A percentile compares a stretch with the other conserved stretches of the same genome.
Evolutionary conservation across 2,888 invertebrate genomes (phyloP).

Genomic region (Harpalus rubripes): DNA sequence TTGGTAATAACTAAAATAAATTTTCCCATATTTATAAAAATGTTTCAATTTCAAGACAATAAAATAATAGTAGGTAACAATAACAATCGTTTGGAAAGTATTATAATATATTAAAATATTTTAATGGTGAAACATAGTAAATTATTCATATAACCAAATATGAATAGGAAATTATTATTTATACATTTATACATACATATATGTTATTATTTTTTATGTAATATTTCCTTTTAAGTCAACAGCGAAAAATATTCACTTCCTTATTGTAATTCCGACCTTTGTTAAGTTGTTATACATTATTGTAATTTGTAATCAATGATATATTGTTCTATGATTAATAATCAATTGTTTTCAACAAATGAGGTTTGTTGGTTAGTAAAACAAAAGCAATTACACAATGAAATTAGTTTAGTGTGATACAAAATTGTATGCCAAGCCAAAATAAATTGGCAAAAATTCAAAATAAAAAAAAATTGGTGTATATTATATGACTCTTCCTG

Average conservation of each 20-base stretch:
- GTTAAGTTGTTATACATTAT: neutral
- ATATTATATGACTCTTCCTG: neutral
- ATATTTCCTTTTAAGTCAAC: no score
- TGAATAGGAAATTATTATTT: neutral
- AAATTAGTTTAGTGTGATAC: slow-evolving; percentile 2
- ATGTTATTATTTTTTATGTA: neutral
- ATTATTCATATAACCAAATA: neutral
- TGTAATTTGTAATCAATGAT: neutral
- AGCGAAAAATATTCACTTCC: neutral
- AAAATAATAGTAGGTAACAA: neutral
- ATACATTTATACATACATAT: neutral
- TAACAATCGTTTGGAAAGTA: neutral
- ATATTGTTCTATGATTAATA: neutral
- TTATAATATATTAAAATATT: neutral
- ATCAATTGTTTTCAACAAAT: neutral
- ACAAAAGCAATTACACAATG: slow-evolving; percentile 1
- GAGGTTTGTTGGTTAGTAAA: slow-evolving; percentile 5
- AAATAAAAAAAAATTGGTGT: neutral
- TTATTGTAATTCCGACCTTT: neutral
- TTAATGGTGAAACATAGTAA: neutral
- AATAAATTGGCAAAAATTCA: neutral
- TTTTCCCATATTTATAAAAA: no score
- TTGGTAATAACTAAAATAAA: no score
- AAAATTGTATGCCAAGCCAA: neutral
- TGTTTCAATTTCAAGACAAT: neutral